Conservation (phyloP, 2,797 vertebrate genomes). For the Hyperoplus immaculatus region DNA sequence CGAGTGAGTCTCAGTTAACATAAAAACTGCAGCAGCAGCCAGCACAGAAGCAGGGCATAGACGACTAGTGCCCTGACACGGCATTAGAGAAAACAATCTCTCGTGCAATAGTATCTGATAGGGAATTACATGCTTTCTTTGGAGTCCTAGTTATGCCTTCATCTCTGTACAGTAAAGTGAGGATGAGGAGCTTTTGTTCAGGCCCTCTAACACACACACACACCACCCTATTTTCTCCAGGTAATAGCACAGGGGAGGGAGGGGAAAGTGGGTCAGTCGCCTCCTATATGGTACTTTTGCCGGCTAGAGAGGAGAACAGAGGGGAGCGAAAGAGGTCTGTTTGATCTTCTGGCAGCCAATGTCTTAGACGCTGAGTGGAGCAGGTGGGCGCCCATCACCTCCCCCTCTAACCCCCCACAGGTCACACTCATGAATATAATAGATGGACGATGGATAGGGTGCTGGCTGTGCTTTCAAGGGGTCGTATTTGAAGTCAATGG, state of each 20-base stretch:
- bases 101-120: slow-evolving; percentile 47
- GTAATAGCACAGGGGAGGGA: slow-evolving; percentile 71
- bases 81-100: slow-evolving; percentile 56
- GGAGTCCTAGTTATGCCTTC: slow-evolving; percentile 59
- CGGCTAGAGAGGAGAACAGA: slow-evolving; percentile 58
- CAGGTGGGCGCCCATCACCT: slow-evolving; percentile 70
- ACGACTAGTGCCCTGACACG: slow-evolving; percentile 24
- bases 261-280: slow-evolving; percentile 78
- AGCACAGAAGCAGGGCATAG: slow-evolving; percentile 30
- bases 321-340: slow-evolving; percentile 58
- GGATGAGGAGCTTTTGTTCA: slow-evolving; percentile 69
- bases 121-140: slow-evolving; percentile 65
- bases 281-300: slow-evolving; percentile 67
- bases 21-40: slow-evolving; percentile 19
- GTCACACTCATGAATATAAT: slow-evolving; percentile 78
- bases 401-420: slow-evolving; percentile 50
- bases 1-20: slow-evolving; percentile 39
- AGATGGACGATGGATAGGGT: slow-evolving; percentile 68
- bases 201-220: slow-evolving; percentile 32
- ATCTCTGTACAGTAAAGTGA: slow-evolving; percentile 53
- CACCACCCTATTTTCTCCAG: slow-evolving; percentile 72
- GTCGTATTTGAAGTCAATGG: slow-evolving; percentile 77
- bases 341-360: slow-evolving; percentile 75
- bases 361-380: slow-evolving; percentile 70
- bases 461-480: slow-evolving; percentile 68